A percentile compares a stretch with the other conserved stretches of the same genome.
phyloP scores from a whole-genome alignment of 1,140 invertebrate species.

The Orussus abietinus region DNA sequence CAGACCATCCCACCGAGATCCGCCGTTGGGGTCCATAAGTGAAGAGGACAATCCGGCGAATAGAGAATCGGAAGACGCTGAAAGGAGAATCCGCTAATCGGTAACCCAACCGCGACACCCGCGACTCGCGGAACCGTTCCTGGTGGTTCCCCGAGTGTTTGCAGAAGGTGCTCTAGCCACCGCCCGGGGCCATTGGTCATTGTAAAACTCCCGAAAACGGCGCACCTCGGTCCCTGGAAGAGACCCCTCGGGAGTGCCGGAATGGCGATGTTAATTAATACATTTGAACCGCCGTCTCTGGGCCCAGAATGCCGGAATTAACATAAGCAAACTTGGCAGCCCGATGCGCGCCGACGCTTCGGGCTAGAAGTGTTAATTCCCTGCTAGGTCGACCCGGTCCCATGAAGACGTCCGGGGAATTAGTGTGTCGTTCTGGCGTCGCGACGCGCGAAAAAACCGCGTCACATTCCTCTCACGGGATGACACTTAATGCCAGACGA shows the following conservation, averaged over 20 bases:
- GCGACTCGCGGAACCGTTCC: neutral
- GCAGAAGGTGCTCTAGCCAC: too few relatives aligned
- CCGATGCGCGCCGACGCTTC: constrained; percentile 16
- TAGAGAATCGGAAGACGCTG: too few relatives aligned
- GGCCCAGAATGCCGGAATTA: constrained; percentile 27
- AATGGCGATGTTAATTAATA: constrained; percentile 47
- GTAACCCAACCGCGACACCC: constrained; percentile 13
- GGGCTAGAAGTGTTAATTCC: constrained; percentile 40
- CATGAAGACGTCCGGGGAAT: too few relatives aligned
- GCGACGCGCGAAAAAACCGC: constrained; percentile 26
- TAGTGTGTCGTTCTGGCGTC: constrained; percentile 21
- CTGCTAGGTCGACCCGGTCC: constrained; percentile 23
- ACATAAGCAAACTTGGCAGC: constrained; percentile 36
- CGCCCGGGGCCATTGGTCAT: too few relatives aligned
- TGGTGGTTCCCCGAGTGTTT: too few relatives aligned
- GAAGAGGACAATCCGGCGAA: too few relatives aligned
- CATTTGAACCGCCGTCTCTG: constrained; percentile 36
- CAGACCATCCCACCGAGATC: too few relatives aligned
- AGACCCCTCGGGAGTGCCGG: neutral
- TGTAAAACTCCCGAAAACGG: too few relatives aligned
- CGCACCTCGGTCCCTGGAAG: too few relatives aligned
- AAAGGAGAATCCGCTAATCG: constrained; percentile 21
- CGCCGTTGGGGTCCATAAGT: too few relatives aligned
- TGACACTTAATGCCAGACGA: constrained; percentile 37
- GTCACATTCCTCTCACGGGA: constrained; percentile 16